phyloP scores from a whole-genome alignment of 2,797 vertebrate genomes.

The Iguana delicatissima region DNA sequence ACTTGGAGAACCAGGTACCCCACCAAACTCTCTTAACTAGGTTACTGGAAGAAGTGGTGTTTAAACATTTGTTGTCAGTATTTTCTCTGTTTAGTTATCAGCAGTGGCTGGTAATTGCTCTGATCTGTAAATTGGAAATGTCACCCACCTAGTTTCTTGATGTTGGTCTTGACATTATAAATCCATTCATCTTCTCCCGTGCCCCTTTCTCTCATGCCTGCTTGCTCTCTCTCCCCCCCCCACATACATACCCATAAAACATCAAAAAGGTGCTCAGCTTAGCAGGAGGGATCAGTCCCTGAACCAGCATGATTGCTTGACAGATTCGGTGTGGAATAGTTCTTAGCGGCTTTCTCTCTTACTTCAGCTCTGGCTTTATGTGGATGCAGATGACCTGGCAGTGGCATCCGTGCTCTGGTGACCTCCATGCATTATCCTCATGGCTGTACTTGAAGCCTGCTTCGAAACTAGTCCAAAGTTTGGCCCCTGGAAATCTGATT shows the following conservation, averaged over 20 bases:
- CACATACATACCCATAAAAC: background rate
- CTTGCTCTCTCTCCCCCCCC: background rate
- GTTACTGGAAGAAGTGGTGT: background rate
- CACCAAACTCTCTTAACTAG: constrained; percentile 31
- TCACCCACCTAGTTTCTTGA: background rate
- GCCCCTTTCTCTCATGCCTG: no score
- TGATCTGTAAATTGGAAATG: constrained; percentile 23
- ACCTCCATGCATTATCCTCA: background rate
- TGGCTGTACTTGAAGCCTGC: background rate
- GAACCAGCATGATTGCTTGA: background rate
- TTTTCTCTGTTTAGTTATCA: constrained; percentile 2
- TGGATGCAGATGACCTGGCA: background rate
- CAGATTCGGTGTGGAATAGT: no score
- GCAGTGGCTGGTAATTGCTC: background rate
- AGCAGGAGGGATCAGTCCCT: background rate
- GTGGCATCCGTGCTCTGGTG: background rate
- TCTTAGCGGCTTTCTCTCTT: background rate
- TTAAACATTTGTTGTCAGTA: constrained; percentile 22
- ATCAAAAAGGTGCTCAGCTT: background rate
- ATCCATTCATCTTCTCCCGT: background rate
- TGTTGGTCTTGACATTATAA: background rate
- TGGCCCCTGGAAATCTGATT: background rate
- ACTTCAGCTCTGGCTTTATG: background rate
- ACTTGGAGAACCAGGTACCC: constrained; percentile 81
- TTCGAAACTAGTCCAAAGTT: background rate